Evolutionary conservation across 2,113 vertebrate genomes (phyloP).

Genomic region (Suricata suricatta): DNA sequence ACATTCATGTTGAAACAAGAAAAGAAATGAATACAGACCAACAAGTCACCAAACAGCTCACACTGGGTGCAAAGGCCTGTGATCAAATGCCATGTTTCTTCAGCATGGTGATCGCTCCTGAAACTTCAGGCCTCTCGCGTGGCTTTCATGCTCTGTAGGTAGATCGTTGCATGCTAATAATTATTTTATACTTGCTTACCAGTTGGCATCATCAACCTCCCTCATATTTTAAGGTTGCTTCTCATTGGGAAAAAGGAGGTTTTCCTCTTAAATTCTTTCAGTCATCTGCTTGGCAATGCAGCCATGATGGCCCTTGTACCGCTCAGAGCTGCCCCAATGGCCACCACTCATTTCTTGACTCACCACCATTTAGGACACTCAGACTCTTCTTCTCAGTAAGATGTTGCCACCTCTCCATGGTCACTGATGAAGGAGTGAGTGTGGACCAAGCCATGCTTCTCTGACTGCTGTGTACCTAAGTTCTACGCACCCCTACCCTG

Average conservation of each 20-base stretch:
- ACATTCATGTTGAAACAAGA: neutral
- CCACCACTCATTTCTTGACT: neutral
- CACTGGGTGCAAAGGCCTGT: accelerated
- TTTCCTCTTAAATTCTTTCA: neutral
- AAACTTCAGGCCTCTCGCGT: too few species aligned
- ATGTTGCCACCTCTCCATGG: neutral
- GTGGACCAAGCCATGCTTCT: neutral
- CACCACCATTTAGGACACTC: neutral
- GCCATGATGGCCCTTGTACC: too few species aligned
- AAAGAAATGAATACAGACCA: neutral
- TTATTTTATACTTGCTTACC: neutral
- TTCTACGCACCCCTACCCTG: neutral
- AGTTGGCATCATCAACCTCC: neutral
- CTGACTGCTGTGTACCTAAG: neutral
- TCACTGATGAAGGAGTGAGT: neutral
- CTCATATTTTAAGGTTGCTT: neutral
- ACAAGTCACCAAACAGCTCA: neutral
- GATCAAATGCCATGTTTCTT: neutral
- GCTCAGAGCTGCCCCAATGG: neutral
- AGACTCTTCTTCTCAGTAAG: neutral
- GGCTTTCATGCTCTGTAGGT: neutral
- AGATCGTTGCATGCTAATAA: neutral
- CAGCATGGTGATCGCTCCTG: neutral
- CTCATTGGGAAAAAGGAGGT: neutral
- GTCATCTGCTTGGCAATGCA: neutral